Percentiles rank a stretch among this genome's conserved stretches.
Evolutionary conservation across 2,113 vertebrate species (phyloP).

Genomic region (Sebastes fasciatus): DNA sequence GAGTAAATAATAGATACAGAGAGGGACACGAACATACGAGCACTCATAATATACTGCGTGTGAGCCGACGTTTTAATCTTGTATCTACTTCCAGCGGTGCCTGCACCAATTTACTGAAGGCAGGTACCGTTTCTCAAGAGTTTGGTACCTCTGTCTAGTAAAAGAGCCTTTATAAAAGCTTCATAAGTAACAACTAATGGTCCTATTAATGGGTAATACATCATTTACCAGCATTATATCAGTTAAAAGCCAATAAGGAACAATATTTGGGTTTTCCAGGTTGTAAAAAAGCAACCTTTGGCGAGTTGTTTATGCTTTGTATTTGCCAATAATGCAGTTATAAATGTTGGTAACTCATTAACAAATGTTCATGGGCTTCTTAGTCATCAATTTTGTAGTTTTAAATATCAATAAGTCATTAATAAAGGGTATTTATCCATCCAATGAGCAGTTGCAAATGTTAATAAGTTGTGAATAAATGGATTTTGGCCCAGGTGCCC

Average conservation of each 20-base stretch:
- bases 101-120: slow-evolving; percentile 1
- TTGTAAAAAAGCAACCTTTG: not conserved
- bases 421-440: not conserved
- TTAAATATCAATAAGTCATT: not conserved
- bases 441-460: not conserved
- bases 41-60: not conserved
- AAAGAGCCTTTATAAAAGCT: too few relatives aligned
- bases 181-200: not conserved
- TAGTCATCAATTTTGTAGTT: not conserved
- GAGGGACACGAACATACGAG: not conserved
- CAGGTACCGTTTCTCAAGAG: not conserved
- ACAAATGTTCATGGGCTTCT: not conserved
- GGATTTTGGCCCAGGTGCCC: not conserved
- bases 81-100: not conserved
- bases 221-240: not conserved
- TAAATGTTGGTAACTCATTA: not conserved
- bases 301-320: not conserved
- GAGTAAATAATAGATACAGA: slow-evolving; percentile 23
- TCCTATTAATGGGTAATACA: too few relatives aligned
- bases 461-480: not conserved
- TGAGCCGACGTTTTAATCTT: not conserved
- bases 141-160: not conserved
- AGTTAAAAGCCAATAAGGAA: not conserved
- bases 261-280: not conserved
- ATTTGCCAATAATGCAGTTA: not conserved